Conservation (phyloP, 2,113 vertebrate genomes). For the Rhinolophus sinicus region DNA sequence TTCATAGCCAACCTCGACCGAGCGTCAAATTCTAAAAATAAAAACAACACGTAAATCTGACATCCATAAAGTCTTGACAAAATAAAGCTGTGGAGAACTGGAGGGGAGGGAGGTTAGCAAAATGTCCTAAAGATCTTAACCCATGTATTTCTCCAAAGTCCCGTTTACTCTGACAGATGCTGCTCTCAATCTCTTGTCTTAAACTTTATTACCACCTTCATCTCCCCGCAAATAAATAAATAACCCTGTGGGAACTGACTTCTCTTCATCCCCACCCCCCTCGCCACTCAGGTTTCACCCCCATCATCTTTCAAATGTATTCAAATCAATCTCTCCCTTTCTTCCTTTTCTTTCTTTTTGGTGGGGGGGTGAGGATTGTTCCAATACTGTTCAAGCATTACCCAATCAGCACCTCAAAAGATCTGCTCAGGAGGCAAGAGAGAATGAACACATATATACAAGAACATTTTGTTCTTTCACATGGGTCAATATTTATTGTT, state of each 20-base stretch:
- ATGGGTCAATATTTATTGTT: neutral
- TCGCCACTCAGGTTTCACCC: neutral
- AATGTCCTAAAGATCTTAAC: neutral
- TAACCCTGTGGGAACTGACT: neutral
- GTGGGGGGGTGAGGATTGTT: neutral
- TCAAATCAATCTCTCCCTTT: neutral
- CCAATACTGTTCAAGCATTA: neutral
- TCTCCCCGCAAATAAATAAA: accelerated
- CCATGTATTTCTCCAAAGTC: neutral
- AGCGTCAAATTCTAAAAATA: neutral
- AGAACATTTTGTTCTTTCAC: neutral
- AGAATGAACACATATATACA: neutral
- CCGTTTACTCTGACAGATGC: neutral
- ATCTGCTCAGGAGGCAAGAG: neutral
- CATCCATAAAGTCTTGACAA: neutral
- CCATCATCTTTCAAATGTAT: neutral
- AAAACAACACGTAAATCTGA: neutral
- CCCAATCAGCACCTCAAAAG: neutral
- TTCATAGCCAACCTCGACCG: neutral
- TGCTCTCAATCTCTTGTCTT: neutral
- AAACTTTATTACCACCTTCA: neutral
- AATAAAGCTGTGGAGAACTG: neutral
- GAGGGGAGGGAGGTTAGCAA: neutral
- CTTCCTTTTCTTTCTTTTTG: neutral
- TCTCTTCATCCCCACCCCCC: neutral